Conservation (phyloP, 2,113 vertebrate genomes). For the Turnix velox region DNA sequence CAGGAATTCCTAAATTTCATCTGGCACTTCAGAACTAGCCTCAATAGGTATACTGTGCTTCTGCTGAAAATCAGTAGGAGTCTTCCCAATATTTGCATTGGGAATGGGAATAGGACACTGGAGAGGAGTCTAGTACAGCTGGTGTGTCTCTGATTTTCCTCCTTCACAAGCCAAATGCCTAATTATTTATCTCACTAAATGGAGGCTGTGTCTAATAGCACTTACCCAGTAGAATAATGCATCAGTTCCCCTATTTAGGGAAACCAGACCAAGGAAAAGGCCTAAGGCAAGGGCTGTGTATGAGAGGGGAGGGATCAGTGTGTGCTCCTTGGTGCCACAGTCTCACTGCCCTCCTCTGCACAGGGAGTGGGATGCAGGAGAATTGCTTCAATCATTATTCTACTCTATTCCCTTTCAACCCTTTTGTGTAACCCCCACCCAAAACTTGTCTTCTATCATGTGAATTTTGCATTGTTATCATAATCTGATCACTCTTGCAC, state of each 20-base stretch:
- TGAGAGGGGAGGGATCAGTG: background rate
- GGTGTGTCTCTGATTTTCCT: background rate
- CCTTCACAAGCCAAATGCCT: background rate
- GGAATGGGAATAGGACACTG: background rate
- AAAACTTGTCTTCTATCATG: background rate
- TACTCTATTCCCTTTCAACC: background rate
- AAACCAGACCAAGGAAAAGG: background rate
- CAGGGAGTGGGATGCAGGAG: background rate
- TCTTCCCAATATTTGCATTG: background rate
- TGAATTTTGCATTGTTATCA: background rate
- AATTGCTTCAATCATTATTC: background rate
- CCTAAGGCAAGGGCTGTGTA: background rate
- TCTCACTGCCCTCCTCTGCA: background rate
- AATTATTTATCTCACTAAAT: background rate
- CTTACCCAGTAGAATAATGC: background rate
- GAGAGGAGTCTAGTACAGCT: background rate
- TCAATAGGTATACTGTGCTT: background rate
- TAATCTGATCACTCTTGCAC: background rate
- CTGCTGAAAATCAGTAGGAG: background rate
- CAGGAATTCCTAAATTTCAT: background rate
- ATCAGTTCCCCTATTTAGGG: background rate
- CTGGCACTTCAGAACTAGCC: background rate
- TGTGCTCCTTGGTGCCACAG: background rate
- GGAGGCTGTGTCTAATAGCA: background rate
- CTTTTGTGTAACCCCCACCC: background rate